phyloP scores from a whole-genome alignment of 2,797 vertebrate species.

The Acipenser transmontanus region DNA sequence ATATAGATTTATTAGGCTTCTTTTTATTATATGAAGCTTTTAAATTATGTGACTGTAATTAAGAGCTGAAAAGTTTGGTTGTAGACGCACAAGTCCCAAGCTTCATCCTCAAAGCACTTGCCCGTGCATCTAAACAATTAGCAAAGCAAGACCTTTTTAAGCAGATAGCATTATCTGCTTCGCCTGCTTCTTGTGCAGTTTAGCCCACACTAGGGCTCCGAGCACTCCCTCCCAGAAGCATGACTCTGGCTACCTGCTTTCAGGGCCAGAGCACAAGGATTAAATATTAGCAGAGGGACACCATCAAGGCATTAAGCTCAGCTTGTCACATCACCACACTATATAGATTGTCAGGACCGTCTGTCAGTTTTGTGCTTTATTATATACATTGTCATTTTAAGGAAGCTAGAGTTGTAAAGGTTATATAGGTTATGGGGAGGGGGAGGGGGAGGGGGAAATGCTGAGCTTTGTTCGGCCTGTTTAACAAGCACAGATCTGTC shows the following conservation, averaged over 20 bases:
- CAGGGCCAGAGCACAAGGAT: neutral
- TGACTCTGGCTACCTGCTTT: neutral
- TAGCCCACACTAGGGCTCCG: neutral
- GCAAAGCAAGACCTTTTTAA: neutral
- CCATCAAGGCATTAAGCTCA: neutral
- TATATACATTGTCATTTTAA: neutral
- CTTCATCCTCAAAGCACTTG: neutral
- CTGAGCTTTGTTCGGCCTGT: too few species aligned
- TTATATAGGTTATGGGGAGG: neutral
- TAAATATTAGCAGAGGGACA: neutral
- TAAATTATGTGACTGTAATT: too few species aligned
- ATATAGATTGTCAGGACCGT: neutral
- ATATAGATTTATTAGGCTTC: too few species aligned
- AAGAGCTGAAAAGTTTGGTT: too few species aligned
- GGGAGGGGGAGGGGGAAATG: too few species aligned
- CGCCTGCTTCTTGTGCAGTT: neutral
- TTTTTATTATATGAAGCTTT: too few species aligned
- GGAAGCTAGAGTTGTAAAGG: neutral
- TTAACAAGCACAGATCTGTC: too few species aligned
- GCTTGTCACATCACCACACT: neutral
- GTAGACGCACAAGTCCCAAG: too few species aligned
- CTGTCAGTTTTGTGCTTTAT: neutral
- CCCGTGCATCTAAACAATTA: neutral
- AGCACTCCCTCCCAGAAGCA: neutral
- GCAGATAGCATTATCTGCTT: neutral